Conservation (phyloP, 2,888 invertebrate genomes). For the Notodromas monacha region DNA sequence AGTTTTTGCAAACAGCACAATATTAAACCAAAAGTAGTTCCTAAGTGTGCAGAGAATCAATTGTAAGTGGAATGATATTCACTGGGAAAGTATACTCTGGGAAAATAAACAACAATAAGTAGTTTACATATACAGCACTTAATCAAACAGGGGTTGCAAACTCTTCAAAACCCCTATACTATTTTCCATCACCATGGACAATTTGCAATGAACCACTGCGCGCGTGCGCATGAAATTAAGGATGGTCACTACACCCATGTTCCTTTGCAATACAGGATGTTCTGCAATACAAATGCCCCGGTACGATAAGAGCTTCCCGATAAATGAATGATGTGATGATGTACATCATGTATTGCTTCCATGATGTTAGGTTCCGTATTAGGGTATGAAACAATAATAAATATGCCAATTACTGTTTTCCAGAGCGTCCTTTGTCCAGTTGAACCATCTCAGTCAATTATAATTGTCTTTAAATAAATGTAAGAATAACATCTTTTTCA, state of each 20-base stretch:
- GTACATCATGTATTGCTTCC: slow-evolving; percentile 4
- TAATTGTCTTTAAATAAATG: slow-evolving; percentile 1
- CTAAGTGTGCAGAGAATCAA: background rate
- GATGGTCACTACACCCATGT: background rate
- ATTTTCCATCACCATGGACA: slow-evolving; percentile 1
- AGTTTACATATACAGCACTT: too few species aligned
- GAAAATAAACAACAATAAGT: background rate
- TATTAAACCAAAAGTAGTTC: background rate
- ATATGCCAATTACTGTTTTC: slow-evolving; percentile 4
- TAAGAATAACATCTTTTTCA: slow-evolving; percentile 2
- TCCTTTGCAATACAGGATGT: background rate
- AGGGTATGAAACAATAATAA: slow-evolving; percentile 1
- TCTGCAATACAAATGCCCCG: background rate
- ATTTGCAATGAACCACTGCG: background rate
- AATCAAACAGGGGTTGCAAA: slow-evolving; percentile 1
- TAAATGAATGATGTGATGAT: background rate
- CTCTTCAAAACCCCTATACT: slow-evolving; percentile 1
- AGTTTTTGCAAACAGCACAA: too few species aligned
- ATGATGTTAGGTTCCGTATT: background rate
- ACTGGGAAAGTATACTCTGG: slow-evolving; percentile 4
- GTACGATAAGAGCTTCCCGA: background rate
- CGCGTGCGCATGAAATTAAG: background rate
- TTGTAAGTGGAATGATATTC: slow-evolving; percentile 1
- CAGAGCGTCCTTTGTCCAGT: slow-evolving; percentile 1
- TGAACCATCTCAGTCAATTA: slow-evolving; percentile 2